phyloP scores from a whole-genome alignment of 2,113 vertebrate genomes.

The Antigone vipio region DNA sequence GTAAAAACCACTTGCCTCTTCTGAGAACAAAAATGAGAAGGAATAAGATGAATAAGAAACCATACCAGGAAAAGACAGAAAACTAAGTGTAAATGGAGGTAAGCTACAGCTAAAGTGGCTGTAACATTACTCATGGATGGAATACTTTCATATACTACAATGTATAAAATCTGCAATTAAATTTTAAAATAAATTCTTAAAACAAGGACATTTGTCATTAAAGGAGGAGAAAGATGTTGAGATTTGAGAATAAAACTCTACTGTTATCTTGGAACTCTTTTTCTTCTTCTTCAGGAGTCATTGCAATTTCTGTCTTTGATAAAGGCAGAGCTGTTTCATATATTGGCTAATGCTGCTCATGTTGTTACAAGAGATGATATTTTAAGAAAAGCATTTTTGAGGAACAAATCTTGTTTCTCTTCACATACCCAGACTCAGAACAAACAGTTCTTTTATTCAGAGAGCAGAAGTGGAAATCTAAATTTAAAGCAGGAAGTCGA shows the following conservation, averaged over 20 bases:
- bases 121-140: slow-evolving; percentile 1
- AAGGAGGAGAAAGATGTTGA: neutral
- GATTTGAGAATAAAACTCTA: neutral
- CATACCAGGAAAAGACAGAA: slow-evolving; percentile 2
- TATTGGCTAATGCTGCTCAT: neutral
- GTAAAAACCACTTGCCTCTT: slow-evolving; percentile 16
- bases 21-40: slow-evolving; percentile 14
- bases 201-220: neutral
- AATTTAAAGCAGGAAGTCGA: neutral
- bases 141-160: neutral
- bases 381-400: neutral
- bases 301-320: neutral
- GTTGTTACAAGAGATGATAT: neutral
- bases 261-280: neutral
- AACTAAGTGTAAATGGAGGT: slow-evolving; percentile 45
- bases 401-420: neutral
- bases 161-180: slow-evolving; percentile 9
- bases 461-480: neutral
- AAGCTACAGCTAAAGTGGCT: slow-evolving; percentile 35
- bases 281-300: neutral
- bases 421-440: neutral
- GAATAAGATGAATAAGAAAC: slow-evolving; percentile 12
- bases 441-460: neutral
- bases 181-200: slow-evolving; percentile 15
- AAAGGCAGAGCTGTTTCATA: neutral